These are phyloP conservation scores for Leptodactylus fallax DNA, from an alignment of 2,797 vertebrate species.

Conservation along the genomic window DNA sequence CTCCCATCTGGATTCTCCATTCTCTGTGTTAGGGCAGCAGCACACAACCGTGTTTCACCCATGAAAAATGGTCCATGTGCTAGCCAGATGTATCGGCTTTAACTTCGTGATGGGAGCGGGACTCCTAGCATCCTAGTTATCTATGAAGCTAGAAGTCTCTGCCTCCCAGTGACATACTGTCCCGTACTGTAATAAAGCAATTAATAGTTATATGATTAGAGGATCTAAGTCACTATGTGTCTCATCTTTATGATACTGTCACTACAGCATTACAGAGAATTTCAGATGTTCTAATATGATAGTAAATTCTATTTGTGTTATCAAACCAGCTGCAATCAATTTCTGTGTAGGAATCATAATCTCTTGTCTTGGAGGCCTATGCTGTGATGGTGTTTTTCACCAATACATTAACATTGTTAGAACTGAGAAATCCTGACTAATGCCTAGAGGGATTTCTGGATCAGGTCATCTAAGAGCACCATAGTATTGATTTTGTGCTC, in stretches of 20 bases:
- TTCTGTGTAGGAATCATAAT: conserved; percentile 15
- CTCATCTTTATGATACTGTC: not conserved
- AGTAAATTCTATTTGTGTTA: not conserved
- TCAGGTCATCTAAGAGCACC: conserved; percentile 50
- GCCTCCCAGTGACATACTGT: no score
- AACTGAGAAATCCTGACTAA: conserved; percentile 41
- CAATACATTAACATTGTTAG: conserved; percentile 52
- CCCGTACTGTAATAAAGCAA: no score
- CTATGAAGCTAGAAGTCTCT: no score
- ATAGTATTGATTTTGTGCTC: conserved; percentile 58
- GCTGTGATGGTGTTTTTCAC: conserved; percentile 22
- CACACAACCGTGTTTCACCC: no score
- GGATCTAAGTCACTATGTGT: not conserved
- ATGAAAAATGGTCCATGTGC: no score
- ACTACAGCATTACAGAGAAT: not conserved
- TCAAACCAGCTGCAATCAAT: not conserved
- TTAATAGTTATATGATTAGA: not conserved
- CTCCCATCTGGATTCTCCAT: no score
- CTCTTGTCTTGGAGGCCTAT: conserved; percentile 19
- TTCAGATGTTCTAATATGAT: not conserved
- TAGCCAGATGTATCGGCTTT: no score
- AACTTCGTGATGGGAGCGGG: no score
- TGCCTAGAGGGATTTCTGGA: conserved; percentile 21
- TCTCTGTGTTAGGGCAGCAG: no score
- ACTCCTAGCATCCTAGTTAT: no score